Evolutionary conservation across 2,888 invertebrate genomes (phyloP), one percentile per base, ranked within the genome.

Genomic region (Steinernema carpocapsae): DNA sequence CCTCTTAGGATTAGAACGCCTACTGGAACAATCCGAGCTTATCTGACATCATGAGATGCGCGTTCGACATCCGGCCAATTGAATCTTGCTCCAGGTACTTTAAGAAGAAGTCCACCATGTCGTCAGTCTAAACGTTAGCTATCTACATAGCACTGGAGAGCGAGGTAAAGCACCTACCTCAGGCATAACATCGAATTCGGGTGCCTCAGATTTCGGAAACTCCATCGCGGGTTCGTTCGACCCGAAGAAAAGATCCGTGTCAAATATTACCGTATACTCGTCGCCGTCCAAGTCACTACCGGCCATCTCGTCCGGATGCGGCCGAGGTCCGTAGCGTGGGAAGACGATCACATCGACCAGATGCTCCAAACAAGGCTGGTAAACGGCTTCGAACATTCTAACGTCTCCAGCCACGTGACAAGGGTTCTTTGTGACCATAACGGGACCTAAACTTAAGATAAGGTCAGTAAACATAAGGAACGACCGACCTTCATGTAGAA

Each of bases 271-370:
- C 71, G 87, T 85, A 78, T 86, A 89, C 77, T 88, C 88, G 76
- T 89, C 89, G 10, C 89, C 89, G 76, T 88, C 88, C 75, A 89
- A 79, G 80, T 89, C 89, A 22, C 87, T 24, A 80, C 83, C 89
- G 2, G 88, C 88, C 87, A 89, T 89, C 80, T 88, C 88, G 77
- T 88, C 87, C 1, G 89, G 85, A 80, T 88, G 88, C 0, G 89
- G 88, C 71, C 88, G 78, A 0, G 80, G 81, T 4, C 89, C 89
- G 59, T 85, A 78, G 1, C 83, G 80, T 4, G 89, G 88, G 75
- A 89, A 89, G 3, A 89, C 89, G 42, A 89, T 86, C 26, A 88
- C 88, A 74, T 89, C 89, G 22, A 78, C 51, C 6, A 85, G 73
- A 78, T 86, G 77, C 74, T 80, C 46, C 82, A 84, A 78, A 80